phyloP scores from a whole-genome alignment of 2,113 vertebrate species.

The Alligator sinensis region DNA sequence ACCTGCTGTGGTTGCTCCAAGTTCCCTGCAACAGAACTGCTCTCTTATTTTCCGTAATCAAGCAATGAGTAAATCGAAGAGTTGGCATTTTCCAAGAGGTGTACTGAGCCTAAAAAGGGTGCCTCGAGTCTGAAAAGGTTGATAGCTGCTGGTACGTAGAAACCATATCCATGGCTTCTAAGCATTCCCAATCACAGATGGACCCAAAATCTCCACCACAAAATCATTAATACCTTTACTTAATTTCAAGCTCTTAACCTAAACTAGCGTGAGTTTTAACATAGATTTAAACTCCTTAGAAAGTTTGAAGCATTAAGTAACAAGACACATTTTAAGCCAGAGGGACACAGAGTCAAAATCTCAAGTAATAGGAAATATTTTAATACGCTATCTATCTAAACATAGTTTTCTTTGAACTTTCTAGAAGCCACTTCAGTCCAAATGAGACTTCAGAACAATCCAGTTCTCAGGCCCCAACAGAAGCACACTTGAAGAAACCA shows the following conservation, averaged over 20 bases:
- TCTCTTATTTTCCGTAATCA: too few species aligned
- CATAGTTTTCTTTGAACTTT: not conserved
- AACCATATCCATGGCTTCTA: constrained; percentile 15
- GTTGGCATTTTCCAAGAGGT: too few species aligned
- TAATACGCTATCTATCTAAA: not conserved
- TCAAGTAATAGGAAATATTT: not conserved
- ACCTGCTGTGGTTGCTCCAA: too few species aligned
- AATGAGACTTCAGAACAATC: not conserved
- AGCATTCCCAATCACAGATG: not conserved
- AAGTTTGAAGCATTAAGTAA: not conserved
- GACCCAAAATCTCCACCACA: not conserved
- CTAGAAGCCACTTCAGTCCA: not conserved
- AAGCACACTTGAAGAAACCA: not conserved
- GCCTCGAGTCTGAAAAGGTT: too few species aligned
- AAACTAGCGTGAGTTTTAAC: constrained; percentile 13
- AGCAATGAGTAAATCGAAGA: too few species aligned
- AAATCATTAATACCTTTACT: not conserved
- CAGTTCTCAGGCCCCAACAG: not conserved
- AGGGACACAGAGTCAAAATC: not conserved
- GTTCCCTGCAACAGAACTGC: too few species aligned
- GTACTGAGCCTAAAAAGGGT: too few species aligned
- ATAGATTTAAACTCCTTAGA: not conserved
- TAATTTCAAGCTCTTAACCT: not conserved
- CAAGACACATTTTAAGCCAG: not conserved
- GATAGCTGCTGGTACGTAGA: not conserved